Evolutionary conservation across 2,797 vertebrate species (phyloP).

Genomic region (Rhynchotus rufescens): DNA sequence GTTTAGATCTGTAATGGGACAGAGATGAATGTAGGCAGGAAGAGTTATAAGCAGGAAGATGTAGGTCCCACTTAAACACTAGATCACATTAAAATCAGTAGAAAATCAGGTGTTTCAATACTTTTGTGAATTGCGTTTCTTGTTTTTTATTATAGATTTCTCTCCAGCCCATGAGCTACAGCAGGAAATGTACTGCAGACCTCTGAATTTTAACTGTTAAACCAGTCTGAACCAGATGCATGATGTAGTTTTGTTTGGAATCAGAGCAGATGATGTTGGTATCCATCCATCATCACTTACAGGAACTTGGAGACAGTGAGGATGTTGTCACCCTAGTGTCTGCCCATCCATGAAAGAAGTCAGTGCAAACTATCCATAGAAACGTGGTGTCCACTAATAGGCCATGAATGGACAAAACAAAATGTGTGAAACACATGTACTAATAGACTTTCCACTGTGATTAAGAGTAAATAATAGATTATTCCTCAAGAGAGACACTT

Average conservation of each 20-base stretch:
- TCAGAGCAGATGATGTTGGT: not conserved
- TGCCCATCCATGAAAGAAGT: not conserved
- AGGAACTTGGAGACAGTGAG: not conserved
- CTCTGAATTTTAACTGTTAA: constrained; percentile 3
- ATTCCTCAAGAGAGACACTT: not conserved
- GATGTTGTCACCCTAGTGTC: not conserved
- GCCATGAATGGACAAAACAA: not conserved
- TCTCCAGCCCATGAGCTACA: not conserved
- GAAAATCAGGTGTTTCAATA: not conserved
- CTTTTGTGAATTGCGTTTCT: not conserved
- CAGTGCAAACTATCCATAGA: not conserved
- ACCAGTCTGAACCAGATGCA: not conserved
- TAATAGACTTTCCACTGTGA: not conserved
- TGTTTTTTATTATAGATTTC: not conserved
- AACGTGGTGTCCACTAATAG: not conserved
- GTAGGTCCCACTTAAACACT: not conserved
- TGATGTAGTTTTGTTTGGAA: not conserved
- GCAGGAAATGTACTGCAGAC: not conserved
- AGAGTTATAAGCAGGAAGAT: not conserved
- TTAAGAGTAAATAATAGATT: not conserved
- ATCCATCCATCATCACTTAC: not conserved
- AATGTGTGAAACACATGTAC: not conserved
- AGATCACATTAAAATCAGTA: not conserved
- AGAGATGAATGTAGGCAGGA: not conserved
- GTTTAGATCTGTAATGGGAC: not conserved